Conservation (phyloP, 2,888 invertebrate species). For the Microdon myrmicae region DNA sequence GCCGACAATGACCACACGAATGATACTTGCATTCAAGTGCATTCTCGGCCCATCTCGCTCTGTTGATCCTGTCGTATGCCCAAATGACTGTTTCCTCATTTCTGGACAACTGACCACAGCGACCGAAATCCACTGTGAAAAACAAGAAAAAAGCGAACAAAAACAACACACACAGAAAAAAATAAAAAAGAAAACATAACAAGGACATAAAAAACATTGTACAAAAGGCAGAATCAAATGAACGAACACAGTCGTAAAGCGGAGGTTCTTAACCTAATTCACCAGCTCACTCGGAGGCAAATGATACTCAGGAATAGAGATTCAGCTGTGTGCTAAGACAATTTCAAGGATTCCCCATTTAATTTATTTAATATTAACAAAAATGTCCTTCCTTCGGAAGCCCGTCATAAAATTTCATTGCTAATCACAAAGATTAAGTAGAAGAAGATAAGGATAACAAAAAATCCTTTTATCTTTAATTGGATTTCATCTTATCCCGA, state of each 20-base stretch:
- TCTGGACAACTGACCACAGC: slow-evolving; percentile 12
- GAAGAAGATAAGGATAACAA: slow-evolving; percentile 31
- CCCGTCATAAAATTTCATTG: slow-evolving; percentile 46
- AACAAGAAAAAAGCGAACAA: slow-evolving; percentile 15
- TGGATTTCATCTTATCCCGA: slow-evolving; percentile 24
- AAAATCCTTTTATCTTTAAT: slow-evolving; percentile 50
- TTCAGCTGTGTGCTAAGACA: slow-evolving; percentile 18
- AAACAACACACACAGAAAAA: slow-evolving; percentile 2
- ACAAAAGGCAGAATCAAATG: slow-evolving; percentile 17
- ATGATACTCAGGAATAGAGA: slow-evolving; percentile 12
- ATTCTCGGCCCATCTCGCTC: slow-evolving; percentile 6
- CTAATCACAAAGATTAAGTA: slow-evolving; percentile 31
- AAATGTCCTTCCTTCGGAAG: slow-evolving; percentile 32
- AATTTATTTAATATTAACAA: slow-evolving; percentile 47
- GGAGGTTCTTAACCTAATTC: slow-evolving; percentile 35
- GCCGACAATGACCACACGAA: slow-evolving; percentile 14
- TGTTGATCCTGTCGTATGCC: slow-evolving; percentile 12
- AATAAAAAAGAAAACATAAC: background rate
- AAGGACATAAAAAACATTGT: too few relatives aligned
- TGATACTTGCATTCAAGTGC: slow-evolving; percentile 28
- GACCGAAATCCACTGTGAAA: slow-evolving; percentile 7
- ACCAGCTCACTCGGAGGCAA: too few relatives aligned
- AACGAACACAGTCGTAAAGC: slow-evolving; percentile 15
- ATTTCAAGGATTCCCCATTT: slow-evolving; percentile 37
- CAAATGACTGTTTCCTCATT: slow-evolving; percentile 3